phyloP scores from a whole-genome alignment of 23 tunicate genomes.

The Corella eumyota region DNA sequence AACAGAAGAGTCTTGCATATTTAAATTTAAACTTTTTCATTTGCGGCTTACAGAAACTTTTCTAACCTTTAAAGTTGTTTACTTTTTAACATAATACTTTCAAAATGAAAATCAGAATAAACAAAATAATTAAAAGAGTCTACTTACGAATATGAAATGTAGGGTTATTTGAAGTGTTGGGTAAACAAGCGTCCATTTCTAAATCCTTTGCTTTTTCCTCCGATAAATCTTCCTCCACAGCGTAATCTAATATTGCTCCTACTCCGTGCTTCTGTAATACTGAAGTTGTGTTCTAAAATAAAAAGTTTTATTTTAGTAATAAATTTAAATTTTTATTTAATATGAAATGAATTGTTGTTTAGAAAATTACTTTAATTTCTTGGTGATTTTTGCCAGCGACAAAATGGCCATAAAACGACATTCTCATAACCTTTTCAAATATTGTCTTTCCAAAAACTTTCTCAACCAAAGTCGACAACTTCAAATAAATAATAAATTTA shows the following conservation, averaged over 20 bases:
- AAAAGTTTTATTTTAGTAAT: neutral
- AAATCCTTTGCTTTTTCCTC: slow-evolving; percentile 92
- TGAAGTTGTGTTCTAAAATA: slow-evolving; percentile 8
- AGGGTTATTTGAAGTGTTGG: slow-evolving; percentile 11
- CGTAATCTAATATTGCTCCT: slow-evolving; percentile 95
- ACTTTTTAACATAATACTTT: neutral
- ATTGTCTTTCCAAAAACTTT: slow-evolving; percentile 43
- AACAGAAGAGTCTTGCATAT: too few species aligned
- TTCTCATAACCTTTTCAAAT: slow-evolving; percentile 53
- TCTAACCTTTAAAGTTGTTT: neutral
- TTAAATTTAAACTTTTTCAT: too few species aligned
- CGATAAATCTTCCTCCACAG: slow-evolving; percentile 89
- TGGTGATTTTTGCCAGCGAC: slow-evolving; percentile 92
- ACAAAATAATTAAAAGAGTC: too few species aligned
- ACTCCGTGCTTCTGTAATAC: slow-evolving; percentile 55
- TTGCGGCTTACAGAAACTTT: too few species aligned
- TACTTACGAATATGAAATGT: too few species aligned
- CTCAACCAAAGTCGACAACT: slow-evolving; percentile 27
- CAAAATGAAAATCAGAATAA: too few species aligned
- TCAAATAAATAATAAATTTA: too few species aligned
- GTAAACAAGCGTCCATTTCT: slow-evolving; percentile 72
- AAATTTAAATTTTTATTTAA: neutral
- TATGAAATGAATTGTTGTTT: too few species aligned
- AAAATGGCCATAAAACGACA: slow-evolving; percentile 86
- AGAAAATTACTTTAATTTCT: slow-evolving; percentile 41